Percentiles rank a stretch among this genome's conserved stretches.
Conservation (phyloP, 2,113 vertebrate species). For the Callorhinus ursinus region DNA sequence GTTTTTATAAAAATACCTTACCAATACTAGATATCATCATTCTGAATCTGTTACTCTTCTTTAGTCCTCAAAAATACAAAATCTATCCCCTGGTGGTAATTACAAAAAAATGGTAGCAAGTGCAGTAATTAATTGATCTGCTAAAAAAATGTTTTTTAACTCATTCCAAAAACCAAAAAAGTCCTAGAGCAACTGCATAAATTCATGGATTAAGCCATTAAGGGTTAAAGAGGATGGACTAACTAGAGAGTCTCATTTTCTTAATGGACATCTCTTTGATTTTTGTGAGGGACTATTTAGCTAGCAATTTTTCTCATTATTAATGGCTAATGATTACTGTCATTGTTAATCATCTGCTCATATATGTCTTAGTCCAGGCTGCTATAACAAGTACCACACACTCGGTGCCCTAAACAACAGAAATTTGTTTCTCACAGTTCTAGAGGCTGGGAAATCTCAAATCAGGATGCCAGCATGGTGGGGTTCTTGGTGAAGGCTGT, state of each 20-base stretch:
- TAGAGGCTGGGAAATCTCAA: background rate
- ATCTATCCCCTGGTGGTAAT: background rate
- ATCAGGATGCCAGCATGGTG: background rate
- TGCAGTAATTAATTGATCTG: background rate
- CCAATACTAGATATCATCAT: background rate
- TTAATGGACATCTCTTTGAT: background rate
- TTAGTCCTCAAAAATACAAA: slow-evolving; percentile 9
- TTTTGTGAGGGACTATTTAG: background rate
- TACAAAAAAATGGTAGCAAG: background rate
- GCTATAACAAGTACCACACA: background rate
- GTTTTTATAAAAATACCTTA: background rate
- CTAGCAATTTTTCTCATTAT: background rate
- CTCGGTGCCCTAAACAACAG: background rate
- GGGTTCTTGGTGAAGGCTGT: background rate
- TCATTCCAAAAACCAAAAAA: background rate
- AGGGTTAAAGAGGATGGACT: background rate
- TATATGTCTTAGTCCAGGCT: background rate
- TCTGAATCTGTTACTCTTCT: background rate
- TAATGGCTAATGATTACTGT: background rate
- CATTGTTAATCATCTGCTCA: background rate
- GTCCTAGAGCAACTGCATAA: background rate
- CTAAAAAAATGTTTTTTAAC: slow-evolving; percentile 14
- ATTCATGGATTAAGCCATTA: background rate
- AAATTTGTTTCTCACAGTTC: background rate
- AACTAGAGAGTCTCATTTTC: background rate